These are phyloP conservation scores for Halcyon senegalensis DNA, from an alignment of 2,113 vertebrate species.

Conservation along the genomic window DNA sequence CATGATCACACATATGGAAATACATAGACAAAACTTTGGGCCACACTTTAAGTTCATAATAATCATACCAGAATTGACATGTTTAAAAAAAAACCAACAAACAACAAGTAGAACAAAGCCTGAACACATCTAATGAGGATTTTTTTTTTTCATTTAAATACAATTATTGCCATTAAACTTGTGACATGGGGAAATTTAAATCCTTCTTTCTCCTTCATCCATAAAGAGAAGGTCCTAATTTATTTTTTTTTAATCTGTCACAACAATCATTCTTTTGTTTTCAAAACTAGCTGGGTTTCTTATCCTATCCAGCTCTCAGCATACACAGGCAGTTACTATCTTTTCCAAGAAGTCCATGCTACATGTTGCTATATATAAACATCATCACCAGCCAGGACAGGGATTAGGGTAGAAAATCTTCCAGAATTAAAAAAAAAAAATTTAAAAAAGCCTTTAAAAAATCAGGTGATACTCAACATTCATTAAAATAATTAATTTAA, in stretches of 20 bases:
- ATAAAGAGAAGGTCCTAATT: not conserved
- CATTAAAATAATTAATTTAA: not conserved
- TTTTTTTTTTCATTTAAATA: not conserved
- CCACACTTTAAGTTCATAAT: not conserved
- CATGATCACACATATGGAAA: not conserved
- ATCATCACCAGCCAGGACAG: not conserved
- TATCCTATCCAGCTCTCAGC: not conserved
- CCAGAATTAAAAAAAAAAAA: not conserved
- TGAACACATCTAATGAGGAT: not conserved
- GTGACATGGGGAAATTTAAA: not conserved
- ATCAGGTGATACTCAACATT: not conserved
- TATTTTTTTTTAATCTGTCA: not conserved
- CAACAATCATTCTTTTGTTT: not conserved
- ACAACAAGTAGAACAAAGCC: not conserved
- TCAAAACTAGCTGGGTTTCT: not conserved
- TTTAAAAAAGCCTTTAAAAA: not conserved
- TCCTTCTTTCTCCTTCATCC: not conserved
- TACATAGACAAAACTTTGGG: not conserved
- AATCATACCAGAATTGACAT: not conserved
- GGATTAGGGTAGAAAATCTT: not conserved
- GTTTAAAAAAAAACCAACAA: not conserved
- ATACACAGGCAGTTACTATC: not conserved
- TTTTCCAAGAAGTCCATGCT: not conserved
- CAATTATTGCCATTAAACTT: not conserved
- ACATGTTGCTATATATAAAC: not conserved